phyloP scores from a whole-genome alignment of 2,113 vertebrate genomes.

The Cettia cetti region DNA sequence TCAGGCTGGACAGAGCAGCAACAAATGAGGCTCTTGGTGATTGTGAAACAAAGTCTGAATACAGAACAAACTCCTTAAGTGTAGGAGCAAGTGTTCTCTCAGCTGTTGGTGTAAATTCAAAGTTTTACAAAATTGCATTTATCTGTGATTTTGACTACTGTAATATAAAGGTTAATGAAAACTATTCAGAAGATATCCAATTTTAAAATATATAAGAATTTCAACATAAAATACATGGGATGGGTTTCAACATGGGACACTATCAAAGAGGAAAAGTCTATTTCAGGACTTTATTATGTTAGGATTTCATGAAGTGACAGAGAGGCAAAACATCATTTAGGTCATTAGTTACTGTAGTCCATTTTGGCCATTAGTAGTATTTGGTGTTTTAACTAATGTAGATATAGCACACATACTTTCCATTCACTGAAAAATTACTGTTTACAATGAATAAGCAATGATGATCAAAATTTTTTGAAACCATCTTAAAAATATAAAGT shows the following conservation, averaged over 20 bases:
- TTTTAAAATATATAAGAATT: neutral
- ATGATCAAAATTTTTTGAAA: neutral
- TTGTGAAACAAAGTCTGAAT: neutral
- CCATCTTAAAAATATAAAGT: neutral
- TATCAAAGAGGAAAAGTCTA: neutral
- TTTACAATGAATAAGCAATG: neutral
- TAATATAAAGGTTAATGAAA: neutral
- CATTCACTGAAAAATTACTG: neutral
- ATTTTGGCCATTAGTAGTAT: neutral
- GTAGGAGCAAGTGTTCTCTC: neutral
- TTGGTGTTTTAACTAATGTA: neutral
- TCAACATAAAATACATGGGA: neutral
- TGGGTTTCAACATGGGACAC: neutral
- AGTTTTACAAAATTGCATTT: neutral
- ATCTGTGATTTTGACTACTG: neutral
- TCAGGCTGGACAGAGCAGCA: neutral
- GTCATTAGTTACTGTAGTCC: neutral
- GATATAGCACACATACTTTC: neutral
- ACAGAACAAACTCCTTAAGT: neutral
- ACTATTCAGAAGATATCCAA: neutral
- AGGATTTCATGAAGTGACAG: neutral
- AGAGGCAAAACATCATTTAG: neutral
- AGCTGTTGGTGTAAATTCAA: neutral
- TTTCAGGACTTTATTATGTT: neutral
- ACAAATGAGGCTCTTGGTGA: neutral